Evolutionary conservation across 2,797 vertebrate species (phyloP).

Genomic region (Cephalopachus bancanus): DNA sequence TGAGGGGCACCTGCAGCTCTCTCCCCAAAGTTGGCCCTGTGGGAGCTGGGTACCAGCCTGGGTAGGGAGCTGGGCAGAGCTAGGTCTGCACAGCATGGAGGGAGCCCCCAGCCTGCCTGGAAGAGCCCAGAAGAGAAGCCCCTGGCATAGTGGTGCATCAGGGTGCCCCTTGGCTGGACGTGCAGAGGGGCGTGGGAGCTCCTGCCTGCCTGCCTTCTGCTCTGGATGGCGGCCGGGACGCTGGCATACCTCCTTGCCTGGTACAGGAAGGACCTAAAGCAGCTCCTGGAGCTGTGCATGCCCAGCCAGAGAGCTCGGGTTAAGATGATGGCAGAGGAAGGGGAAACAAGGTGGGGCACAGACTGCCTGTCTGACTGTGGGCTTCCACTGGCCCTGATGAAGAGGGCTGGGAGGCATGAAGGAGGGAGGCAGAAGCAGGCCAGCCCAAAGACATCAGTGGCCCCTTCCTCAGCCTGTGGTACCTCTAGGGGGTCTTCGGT

Average conservation of each 20-base stretch:
- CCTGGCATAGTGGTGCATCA: background rate
- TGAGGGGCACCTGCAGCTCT: background rate
- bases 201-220: background rate
- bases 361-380: background rate
- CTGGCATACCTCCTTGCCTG: background rate
- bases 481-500: background rate
- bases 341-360: conserved; percentile 61
- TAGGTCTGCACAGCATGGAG: background rate
- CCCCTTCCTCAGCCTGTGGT: background rate
- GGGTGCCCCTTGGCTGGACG: too few relatives aligned
- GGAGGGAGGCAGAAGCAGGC: background rate
- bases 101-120: too few relatives aligned
- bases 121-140: background rate
- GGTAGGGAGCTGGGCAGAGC: background rate
- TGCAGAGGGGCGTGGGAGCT: background rate
- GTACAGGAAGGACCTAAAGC: background rate
- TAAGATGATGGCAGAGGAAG: conserved; percentile 72
- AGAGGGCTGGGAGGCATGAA: background rate
- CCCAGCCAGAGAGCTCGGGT: background rate
- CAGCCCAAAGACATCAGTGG: background rate
- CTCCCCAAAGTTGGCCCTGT: background rate
- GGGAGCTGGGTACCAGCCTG: background rate
- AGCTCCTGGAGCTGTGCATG: background rate
- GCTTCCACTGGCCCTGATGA: background rate
- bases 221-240: background rate